Percentiles rank a stretch among this genome's conserved stretches.
phyloP scores from a whole-genome alignment of 1,140 invertebrate species.

The Heliconius melpomene region DNA sequence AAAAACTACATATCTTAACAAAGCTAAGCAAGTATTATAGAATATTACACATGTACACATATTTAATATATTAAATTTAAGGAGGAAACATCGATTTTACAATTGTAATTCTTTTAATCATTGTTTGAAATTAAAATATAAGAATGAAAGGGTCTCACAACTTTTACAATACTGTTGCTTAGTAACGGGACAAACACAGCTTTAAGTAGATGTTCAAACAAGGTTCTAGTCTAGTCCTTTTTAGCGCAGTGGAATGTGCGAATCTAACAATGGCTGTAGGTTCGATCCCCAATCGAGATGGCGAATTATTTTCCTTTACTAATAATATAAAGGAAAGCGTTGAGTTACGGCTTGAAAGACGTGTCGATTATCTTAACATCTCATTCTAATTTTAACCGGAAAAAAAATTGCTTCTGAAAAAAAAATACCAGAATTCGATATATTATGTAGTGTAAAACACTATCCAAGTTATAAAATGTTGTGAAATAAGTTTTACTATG shows the following conservation, averaged over 20 bases:
- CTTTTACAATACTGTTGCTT: slow-evolving; percentile 56
- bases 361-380: too few relatives aligned
- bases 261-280: too few relatives aligned
- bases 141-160: slow-evolving; percentile 35
- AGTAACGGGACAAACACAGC: slow-evolving; percentile 43
- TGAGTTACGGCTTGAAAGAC: too few relatives aligned
- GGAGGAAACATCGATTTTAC: slow-evolving; percentile 56
- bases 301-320: neutral
- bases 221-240: neutral
- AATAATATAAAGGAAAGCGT: too few relatives aligned
- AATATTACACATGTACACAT: slow-evolving; percentile 1
- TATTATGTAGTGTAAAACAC: too few relatives aligned
- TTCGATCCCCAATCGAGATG: too few relatives aligned
- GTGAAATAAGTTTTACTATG: too few relatives aligned
- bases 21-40: neutral
- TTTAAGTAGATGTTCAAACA: neutral
- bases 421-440: too few relatives aligned
- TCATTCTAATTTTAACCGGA: too few relatives aligned
- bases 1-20: neutral
- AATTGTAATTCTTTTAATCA: slow-evolving; percentile 49
- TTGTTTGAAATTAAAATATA: slow-evolving; percentile 47
- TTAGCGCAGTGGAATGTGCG: neutral
- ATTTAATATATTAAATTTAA: slow-evolving; percentile 34
- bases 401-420: too few relatives aligned
- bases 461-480: too few relatives aligned